Conservation (phyloP, 2,888 invertebrate genomes). For the Drosophila borborema region DNA sequence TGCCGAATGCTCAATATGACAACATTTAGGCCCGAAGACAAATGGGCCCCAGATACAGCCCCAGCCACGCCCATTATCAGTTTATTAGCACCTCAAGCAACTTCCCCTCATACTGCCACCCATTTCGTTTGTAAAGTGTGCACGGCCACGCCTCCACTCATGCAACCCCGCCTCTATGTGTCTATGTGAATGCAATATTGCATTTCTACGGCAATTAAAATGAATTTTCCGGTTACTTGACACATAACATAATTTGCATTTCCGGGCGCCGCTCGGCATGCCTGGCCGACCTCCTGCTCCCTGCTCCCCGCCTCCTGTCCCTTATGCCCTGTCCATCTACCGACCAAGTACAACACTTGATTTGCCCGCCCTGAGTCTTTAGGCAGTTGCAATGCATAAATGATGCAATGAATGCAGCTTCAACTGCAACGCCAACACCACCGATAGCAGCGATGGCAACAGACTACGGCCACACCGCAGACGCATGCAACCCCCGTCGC, state of each 20-base stretch:
- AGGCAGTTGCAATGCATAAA: conserved; percentile 72
- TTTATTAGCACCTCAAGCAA: conserved; percentile 62
- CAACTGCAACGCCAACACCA: conserved; percentile 36
- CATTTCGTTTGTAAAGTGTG: conserved; percentile 9
- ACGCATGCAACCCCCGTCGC: conserved; percentile 62
- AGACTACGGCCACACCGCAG: conserved; percentile 52
- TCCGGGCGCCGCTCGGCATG: conserved; percentile 64
- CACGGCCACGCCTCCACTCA: conserved; percentile 25
- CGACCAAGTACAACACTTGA: conserved; percentile 21
- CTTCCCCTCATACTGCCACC: neutral
- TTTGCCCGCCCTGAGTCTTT: conserved; percentile 41
- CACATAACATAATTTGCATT: conserved; percentile 84
- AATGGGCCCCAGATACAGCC: neutral
- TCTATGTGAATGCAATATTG: conserved; percentile 64
- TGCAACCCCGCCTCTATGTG: neutral
- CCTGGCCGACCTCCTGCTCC: neutral
- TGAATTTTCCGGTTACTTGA: conserved; percentile 84
- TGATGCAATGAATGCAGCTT: conserved; percentile 59
- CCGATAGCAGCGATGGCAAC: conserved; percentile 10
- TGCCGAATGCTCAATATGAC: neutral
- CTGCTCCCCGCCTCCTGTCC: neutral
- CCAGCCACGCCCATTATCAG: conserved; percentile 51
- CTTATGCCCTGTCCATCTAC: no score
- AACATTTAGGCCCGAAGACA: neutral
- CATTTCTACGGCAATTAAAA: conserved; percentile 83